Evolutionary conservation across 2,113 vertebrate genomes (phyloP), one percentile per base, ranked within the genome.

Genomic region (Heterochromis multidens): DNA sequence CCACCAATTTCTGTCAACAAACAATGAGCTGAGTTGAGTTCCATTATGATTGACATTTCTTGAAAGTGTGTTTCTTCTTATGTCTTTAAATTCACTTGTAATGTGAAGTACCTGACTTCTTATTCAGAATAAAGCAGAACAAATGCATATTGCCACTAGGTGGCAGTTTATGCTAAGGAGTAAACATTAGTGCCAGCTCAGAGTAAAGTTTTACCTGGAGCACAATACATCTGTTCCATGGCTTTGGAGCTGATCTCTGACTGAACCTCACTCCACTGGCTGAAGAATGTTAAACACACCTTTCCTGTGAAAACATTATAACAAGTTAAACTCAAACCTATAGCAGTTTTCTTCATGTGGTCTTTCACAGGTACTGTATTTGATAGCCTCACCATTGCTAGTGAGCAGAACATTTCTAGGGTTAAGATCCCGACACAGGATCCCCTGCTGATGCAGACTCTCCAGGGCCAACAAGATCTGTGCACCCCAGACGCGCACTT

Each of bases 191-290:
- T 21, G 23, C 46, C 7, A 56, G 25, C 1, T 67, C 1, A 23
- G 6, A 77, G 61, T n/a, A 5, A 57, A 21, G 3, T 12, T 62
- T 96, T 95, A 99, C 99, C 99, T 96, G 99, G 99, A 79, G 98
- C 98, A 31, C 98, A 97, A 92, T 99, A 99, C 87, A 99, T 97
- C 82, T 97, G 92, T 40, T 99, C 97, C 88, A 65, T 81, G 3
- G 98, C 97, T 90, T 94, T 96, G 33, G 91, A 91, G 96, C 96
- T 96, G 74, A 93, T 97, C 70, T 96, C 96, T 9, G 96, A 95
- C 91, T 99, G 97, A 90, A 99, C 97, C 60, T 99, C 98, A 21
- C 97, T 97, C 99, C 99, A 99, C 93, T 99, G 98, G 88, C 98
- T 97, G 86, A 99, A 99, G 92, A 98, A 99, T 0, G 99, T 99